These are phyloP conservation scores for Diadromus collaris DNA, from an alignment of 2,888 invertebrate species.

Conservation along the genomic window DNA sequence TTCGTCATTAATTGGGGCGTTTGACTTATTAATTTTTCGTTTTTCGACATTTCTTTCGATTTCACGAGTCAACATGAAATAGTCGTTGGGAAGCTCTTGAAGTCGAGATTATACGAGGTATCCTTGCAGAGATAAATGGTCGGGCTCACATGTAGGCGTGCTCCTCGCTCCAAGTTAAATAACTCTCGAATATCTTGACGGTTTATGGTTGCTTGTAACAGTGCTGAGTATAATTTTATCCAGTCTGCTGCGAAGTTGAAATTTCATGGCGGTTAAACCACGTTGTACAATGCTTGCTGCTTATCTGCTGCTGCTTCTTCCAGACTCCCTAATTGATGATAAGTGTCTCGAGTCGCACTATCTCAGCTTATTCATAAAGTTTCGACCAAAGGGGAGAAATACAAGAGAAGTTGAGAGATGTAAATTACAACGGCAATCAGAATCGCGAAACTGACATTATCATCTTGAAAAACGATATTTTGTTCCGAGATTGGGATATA, in stretches of 20 bases:
- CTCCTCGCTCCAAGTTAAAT: not conserved
- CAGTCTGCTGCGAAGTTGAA: not conserved
- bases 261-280: not conserved
- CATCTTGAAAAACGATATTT: not conserved
- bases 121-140: not conserved
- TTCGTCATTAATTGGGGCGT: no score
- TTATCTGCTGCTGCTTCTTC: not conserved
- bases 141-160: not conserved
- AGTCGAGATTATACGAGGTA: not conserved
- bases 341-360: not conserved
- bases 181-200: not conserved
- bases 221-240: not conserved
- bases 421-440: not conserved
- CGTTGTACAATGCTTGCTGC: not conserved
- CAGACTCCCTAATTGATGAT: constrained; percentile 1
- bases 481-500: not conserved
- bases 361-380: not conserved
- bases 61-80: not conserved
- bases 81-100: not conserved
- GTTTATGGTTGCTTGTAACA: not conserved
- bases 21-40: no score
- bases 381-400: not conserved
- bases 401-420: no score
- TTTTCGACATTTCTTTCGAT: not conserved
- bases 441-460: constrained; percentile 5